A percentile compares a stretch with the other conserved stretches of the same genome.
These are phyloP conservation scores for Anoplolepis gracilipes DNA, from an alignment of 1,140 invertebrate species.

Conservation along the genomic window DNA sequence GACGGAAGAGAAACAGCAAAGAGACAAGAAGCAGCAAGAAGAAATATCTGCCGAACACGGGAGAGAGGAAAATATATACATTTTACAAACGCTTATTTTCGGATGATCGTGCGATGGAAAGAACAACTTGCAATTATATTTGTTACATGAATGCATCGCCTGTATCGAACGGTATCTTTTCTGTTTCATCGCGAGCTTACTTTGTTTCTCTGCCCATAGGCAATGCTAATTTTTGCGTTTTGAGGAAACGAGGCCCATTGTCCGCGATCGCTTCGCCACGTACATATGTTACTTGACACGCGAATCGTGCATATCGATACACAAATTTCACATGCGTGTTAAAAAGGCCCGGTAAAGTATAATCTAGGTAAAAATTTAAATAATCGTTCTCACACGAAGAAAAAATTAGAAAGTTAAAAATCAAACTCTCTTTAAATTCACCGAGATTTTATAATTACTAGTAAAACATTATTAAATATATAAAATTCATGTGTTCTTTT, in stretches of 20 bases:
- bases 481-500: neutral
- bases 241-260: slow-evolving; percentile 42
- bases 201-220: slow-evolving; percentile 20
- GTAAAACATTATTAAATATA: neutral
- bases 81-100: slow-evolving; percentile 37
- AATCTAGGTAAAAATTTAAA: slow-evolving; percentile 23
- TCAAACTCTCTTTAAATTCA: no score
- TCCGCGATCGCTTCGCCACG: slow-evolving; percentile 13
- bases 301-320: slow-evolving; percentile 21
- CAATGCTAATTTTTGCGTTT: slow-evolving; percentile 49
- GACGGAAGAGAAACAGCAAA: slow-evolving; percentile 40
- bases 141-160: slow-evolving; percentile 14
- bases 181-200: neutral
- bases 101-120: slow-evolving; percentile 16
- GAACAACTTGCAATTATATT: slow-evolving; percentile 26
- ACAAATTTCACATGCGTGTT: slow-evolving; percentile 14
- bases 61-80: neutral
- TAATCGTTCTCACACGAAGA: neutral
- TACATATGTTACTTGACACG: slow-evolving; percentile 13
- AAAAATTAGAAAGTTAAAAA: neutral
- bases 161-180: neutral
- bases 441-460: neutral
- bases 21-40: neutral
- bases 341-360: neutral
- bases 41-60: slow-evolving; percentile 1